Evolutionary conservation across 1,140 invertebrate species (phyloP).

Genomic region (Heliconius eleuchia): DNA sequence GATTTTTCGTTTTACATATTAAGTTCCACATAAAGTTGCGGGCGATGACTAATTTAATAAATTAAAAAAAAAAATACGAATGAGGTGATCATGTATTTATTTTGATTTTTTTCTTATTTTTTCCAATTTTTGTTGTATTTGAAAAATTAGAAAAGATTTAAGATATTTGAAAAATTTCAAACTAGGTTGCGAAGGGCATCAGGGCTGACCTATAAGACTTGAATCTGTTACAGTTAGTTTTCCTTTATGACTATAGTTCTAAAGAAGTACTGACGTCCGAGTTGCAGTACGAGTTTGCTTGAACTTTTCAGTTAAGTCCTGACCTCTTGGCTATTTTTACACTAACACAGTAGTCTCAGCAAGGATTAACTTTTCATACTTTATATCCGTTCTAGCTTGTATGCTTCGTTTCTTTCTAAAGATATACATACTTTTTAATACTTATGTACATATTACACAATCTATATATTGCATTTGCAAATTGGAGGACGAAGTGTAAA

Average conservation of each 20-base stretch:
- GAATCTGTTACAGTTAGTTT: not conserved
- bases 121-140: not conserved
- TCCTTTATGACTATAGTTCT: slow-evolving; percentile 12
- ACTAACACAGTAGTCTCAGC: not conserved
- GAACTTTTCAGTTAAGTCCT: not conserved
- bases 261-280: slow-evolving; percentile 5
- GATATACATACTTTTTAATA: not conserved
- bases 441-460: too few species aligned
- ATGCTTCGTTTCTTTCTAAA: not conserved
- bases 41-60: too few species aligned
- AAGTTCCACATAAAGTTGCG: too few species aligned
- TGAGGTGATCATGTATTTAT: not conserved
- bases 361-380: not conserved
- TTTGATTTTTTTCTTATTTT: not conserved
- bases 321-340: slow-evolving; percentile 5
- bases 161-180: not conserved
- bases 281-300: not conserved
- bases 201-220: not conserved
- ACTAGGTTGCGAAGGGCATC: not conserved
- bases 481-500: too few species aligned
- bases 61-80: too few species aligned
- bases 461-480: too few species aligned
- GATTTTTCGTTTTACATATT: too few species aligned
- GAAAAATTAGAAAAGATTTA: not conserved
- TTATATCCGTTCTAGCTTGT: not conserved